Evolutionary conservation across 2,888 invertebrate species (phyloP).

Genomic region (Cantharis rufa): DNA sequence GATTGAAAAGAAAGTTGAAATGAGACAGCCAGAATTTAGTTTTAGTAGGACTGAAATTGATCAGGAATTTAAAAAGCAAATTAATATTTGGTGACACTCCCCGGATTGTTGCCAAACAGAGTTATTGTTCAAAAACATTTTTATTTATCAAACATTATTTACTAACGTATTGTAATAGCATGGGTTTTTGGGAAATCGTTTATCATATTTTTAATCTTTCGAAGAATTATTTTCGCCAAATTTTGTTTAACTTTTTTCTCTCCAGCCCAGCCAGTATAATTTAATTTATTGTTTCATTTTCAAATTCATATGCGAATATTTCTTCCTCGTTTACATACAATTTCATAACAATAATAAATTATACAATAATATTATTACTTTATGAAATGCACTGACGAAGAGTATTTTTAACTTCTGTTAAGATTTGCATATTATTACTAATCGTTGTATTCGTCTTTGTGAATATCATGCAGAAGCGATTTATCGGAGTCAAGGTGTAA

Average conservation of each 20-base stretch:
- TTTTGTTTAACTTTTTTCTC: background rate
- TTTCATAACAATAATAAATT: background rate
- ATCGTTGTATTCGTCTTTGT: background rate
- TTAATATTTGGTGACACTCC: background rate
- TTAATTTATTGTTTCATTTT: background rate
- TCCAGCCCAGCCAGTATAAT: background rate
- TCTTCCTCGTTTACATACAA: background rate
- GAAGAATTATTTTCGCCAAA: background rate
- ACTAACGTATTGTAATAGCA: background rate
- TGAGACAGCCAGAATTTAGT: background rate
- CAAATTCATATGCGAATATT: background rate
- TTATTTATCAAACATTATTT: background rate
- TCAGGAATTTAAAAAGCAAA: background rate
- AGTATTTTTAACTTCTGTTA: background rate
- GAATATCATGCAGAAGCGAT: background rate
- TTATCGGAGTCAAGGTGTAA: background rate
- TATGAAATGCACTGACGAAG: background rate
- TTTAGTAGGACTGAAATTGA: background rate
- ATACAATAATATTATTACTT: background rate
- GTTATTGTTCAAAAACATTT: background rate
- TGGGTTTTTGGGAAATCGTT: background rate
- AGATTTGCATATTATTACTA: background rate
- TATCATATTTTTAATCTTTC: background rate
- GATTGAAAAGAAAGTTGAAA: background rate
- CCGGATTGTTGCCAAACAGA: background rate